Evolutionary conservation across 2,113 vertebrate species (phyloP).

Genomic region (Siniperca chuatsi): DNA sequence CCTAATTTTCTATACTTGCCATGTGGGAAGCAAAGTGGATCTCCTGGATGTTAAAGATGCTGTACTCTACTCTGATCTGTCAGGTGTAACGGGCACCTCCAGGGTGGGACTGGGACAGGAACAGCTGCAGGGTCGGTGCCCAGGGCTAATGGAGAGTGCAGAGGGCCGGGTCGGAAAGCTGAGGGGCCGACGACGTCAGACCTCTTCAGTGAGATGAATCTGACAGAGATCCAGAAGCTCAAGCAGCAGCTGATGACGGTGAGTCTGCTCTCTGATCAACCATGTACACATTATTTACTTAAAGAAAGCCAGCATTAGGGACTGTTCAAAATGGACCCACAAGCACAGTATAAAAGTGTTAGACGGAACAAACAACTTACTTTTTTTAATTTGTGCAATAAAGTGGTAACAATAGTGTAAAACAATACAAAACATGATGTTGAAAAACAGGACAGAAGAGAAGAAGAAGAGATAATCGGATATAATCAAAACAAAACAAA

Average conservation of each 20-base stretch:
- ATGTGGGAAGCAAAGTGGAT: background rate
- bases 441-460: too few relatives aligned
- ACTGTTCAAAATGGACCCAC: background rate
- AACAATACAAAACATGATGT: too few relatives aligned
- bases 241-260: constrained; percentile 96
- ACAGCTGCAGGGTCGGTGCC: constrained; percentile 63
- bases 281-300: background rate
- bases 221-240: constrained; percentile 96
- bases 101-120: constrained; percentile 62
- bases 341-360: background rate
- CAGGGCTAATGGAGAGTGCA: constrained; percentile 89
- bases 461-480: too few relatives aligned
- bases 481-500: too few relatives aligned
- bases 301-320: background rate
- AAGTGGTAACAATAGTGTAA: too few relatives aligned
- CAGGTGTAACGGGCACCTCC: constrained; percentile 89
- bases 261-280: constrained; percentile 43
- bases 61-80: background rate
- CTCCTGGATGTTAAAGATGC: background rate
- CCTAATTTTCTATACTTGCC: background rate
- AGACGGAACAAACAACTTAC: background rate
- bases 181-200: constrained; percentile 86
- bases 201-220: constrained; percentile 96
- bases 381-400: too few relatives aligned
- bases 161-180: constrained; percentile 84